Base-by-base conservation (phyloP, 2,888 invertebrate genomes). In the Agrochola circellaris region DNA sequence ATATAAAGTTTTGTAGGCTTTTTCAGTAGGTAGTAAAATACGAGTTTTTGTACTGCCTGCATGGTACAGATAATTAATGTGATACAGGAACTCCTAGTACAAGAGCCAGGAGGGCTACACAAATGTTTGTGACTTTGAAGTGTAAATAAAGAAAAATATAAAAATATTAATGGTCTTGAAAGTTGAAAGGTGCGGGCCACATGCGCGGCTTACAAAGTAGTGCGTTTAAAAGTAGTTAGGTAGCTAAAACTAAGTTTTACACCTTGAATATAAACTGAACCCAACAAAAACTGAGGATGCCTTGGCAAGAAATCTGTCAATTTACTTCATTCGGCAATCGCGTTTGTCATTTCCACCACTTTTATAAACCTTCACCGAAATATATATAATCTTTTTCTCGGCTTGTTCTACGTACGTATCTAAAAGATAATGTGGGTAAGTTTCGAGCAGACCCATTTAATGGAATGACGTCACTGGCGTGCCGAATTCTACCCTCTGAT, bases 381-480 rank as follows among this genome's bases (percentile, higher is more conserved):
- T 56, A n/a, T 26, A 72, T 56, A n/a, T 26, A 17, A 73, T 26
- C 4, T 61, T n/a, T 75, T 1, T 51, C 4, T 38, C 13, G 58
- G n/a, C 20, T 48, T 51, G 8, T 42, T 13, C 38, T 11, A 20
- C 38, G 30, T n/a, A 45, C 51, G 20, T 42, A 17, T 45, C 8
- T 38, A 77, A 13, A 13, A 58, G 0, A 61, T 38, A 48, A n/a
- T 34, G 11, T 45, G 11, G 7, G 23, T 45, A n/a, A 51, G n/a
- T 62, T 81, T 54, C 34, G n/a, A 54, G 6, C 26, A 42, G 26
- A 60, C 17, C n/a, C 34, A 51, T 67, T 45, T 13, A n/a, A n/a
- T n/a, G 8, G 30, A 13, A 67, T 86, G 87, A 77, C 65, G 84
- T 85, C 88, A 87, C 11, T 11, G 20, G 62, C 73, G 13, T 9